Evolutionary conservation across 1,140 invertebrate genomes (phyloP).

Genomic region (Hesperophylax magnus): DNA sequence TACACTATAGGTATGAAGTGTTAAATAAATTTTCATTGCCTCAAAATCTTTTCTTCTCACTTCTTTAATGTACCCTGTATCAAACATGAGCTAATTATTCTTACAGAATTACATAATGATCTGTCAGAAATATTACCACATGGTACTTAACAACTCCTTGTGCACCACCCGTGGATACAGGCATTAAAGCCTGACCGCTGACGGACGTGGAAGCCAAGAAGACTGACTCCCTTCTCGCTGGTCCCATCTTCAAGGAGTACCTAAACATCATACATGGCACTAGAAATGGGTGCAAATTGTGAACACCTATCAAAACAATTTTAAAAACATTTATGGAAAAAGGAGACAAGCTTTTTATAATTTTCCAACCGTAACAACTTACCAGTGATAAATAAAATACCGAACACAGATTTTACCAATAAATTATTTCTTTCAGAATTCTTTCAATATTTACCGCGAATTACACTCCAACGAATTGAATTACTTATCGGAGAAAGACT

Average conservation of each 20-base stretch:
- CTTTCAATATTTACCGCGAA: no score
- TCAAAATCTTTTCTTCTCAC: neutral
- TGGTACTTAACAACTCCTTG: constrained; percentile 90
- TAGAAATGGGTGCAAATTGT: constrained; percentile 85
- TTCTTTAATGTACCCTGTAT: neutral
- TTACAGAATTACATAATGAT: constrained; percentile 88
- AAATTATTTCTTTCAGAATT: constrained; percentile 39
- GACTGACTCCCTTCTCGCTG: constrained; percentile 79
- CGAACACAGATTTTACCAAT: no score
- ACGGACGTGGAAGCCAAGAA: constrained; percentile 85
- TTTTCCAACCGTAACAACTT: no score
- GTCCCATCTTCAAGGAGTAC: constrained; percentile 68
- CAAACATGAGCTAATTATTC: constrained; percentile 39
- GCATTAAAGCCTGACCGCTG: constrained; percentile 80
- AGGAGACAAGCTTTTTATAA: no score
- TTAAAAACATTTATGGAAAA: no score
- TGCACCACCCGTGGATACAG: constrained; percentile 90
- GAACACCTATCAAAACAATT: constrained; percentile 63
- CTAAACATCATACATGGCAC: constrained; percentile 86
- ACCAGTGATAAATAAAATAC: no score
- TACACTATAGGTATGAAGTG: no score
- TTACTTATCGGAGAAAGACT: neutral
- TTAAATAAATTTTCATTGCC: no score
- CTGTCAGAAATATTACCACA: constrained; percentile 89
- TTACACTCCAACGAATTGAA: neutral